A percentile compares a stretch with the other conserved stretches of the same genome.
These are phyloP conservation scores for Cyclura pinguis DNA, from an alignment of 2,797 vertebrate genomes.

Conservation along the genomic window DNA sequence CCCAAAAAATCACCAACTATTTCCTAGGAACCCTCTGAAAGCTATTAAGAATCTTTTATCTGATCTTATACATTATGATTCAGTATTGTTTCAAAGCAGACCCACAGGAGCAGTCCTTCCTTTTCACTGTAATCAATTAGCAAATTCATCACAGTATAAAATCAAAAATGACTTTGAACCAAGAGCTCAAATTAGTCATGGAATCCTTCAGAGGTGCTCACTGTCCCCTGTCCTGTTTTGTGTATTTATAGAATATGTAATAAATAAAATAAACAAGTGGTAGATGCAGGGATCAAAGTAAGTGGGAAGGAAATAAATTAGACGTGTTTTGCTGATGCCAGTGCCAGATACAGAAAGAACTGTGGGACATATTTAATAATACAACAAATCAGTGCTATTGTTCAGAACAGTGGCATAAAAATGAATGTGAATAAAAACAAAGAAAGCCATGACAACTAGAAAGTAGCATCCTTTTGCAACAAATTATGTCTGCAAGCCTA, in stretches of 20 bases:
- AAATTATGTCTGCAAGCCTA: too few relatives aligned
- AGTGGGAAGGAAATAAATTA: not conserved
- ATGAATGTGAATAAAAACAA: not conserved
- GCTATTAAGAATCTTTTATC: not conserved
- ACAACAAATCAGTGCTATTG: not conserved
- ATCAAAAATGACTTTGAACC: not conserved
- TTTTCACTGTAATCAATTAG: not conserved
- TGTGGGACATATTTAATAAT: not conserved
- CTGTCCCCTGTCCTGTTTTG: not conserved
- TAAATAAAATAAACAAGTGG: not conserved
- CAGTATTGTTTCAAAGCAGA: not conserved
- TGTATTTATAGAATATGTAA: not conserved
- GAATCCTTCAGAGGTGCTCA: not conserved
- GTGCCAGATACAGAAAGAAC: not conserved
- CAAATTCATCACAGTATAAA: not conserved
- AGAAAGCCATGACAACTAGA: not conserved
- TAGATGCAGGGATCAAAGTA: not conserved
- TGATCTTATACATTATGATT: not conserved
- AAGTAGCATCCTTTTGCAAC: not conserved
- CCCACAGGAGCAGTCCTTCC: not conserved
- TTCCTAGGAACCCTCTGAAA: not conserved
- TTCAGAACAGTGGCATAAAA: not conserved
- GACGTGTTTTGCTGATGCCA: not conserved
- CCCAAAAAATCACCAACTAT: not conserved
- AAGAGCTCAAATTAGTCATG: not conserved